phyloP scores from a whole-genome alignment of 1,140 invertebrate genomes.

The Calliphora vicina region DNA sequence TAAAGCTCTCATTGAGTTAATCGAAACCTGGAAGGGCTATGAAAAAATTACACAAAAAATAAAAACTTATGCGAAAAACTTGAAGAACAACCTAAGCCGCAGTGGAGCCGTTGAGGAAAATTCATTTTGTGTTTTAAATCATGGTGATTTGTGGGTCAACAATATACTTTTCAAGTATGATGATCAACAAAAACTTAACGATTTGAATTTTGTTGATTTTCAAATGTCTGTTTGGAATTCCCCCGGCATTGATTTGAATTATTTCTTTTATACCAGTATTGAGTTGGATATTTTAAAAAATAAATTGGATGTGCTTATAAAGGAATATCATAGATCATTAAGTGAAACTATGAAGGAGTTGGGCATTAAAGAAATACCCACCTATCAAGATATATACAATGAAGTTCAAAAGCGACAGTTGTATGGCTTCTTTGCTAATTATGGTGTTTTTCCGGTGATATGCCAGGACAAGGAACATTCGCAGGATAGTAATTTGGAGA shows the following conservation, averaged over 20 bases:
- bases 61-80: slow-evolving; percentile 52
- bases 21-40: slow-evolving; percentile 64
- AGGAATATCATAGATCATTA: slow-evolving; percentile 54
- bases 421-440: slow-evolving; percentile 56
- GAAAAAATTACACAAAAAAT: slow-evolving; percentile 54
- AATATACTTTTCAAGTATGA: slow-evolving; percentile 73
- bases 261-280: slow-evolving; percentile 59
- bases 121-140: slow-evolving; percentile 69
- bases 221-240: slow-evolving; percentile 55
- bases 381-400: slow-evolving; percentile 60
- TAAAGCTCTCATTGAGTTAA: slow-evolving; percentile 43
- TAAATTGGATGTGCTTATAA: slow-evolving; percentile 56
- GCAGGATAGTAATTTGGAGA: slow-evolving; percentile 52
- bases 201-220: slow-evolving; percentile 54
- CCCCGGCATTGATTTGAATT: slow-evolving; percentile 59
- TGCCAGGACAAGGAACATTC: slow-evolving; percentile 53
- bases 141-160: slow-evolving; percentile 74
- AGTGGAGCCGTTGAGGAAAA: slow-evolving; percentile 57
- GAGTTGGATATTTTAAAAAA: slow-evolving; percentile 52
- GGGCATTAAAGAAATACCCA: slow-evolving; percentile 47
- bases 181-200: slow-evolving; percentile 29
- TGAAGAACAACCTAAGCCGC: slow-evolving; percentile 42
- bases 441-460: slow-evolving; percentile 50
- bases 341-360: slow-evolving; percentile 53
- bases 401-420: slow-evolving; percentile 53